Conservation (phyloP, 2,797 vertebrate genomes). For the Acipenser oxyrinchus region DNA sequence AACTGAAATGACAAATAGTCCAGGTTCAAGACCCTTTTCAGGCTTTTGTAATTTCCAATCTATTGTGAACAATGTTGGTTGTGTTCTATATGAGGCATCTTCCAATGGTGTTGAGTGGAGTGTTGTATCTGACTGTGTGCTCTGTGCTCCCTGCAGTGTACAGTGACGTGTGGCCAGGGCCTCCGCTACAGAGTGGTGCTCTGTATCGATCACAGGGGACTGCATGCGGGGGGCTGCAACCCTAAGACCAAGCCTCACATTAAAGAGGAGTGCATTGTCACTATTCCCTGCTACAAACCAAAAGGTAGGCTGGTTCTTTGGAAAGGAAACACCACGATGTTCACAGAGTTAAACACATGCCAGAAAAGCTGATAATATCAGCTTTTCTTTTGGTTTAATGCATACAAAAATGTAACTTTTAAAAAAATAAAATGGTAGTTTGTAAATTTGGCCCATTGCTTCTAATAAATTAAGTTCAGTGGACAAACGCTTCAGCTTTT, state of each 20-base stretch:
- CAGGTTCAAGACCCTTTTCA: not conserved
- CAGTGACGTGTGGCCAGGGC: constrained; percentile 90
- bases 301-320: constrained; percentile 59
- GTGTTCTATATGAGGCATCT: not conserved
- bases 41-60: not conserved
- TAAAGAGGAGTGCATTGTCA: constrained; percentile 88
- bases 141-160: constrained; percentile 66
- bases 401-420: too few species aligned
- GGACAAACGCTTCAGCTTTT: too few species aligned
- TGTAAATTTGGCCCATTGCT: too few species aligned
- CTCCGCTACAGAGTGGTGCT: constrained; percentile 91
- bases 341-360: not conserved
- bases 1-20: not conserved
- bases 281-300: constrained; percentile 87
- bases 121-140: not conserved
- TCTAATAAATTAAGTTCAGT: too few species aligned
- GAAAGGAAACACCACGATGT: not conserved
- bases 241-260: constrained; percentile 89
- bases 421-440: too few species aligned
- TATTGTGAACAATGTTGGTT: not conserved
- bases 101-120: not conserved
- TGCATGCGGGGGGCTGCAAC: constrained; percentile 88
- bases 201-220: constrained; percentile 87
- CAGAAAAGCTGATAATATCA: too few species aligned
- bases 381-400: too few species aligned